Conservation (phyloP, 2,888 invertebrate species). For the Priocnemis perturbator region DNA sequence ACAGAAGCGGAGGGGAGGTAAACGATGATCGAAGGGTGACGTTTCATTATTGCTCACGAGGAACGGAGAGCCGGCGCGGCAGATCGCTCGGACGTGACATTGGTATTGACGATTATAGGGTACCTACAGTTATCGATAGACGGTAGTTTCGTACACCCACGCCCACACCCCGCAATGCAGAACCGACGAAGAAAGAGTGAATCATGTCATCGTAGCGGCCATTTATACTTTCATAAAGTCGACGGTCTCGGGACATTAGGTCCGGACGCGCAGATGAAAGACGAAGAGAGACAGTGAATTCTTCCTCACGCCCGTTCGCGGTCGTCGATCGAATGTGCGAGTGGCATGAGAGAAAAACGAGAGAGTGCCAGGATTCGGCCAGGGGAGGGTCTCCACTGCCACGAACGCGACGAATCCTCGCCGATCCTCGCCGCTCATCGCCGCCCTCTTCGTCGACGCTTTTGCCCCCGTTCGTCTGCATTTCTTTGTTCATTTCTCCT, state of each 20-base stretch:
- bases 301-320: not conserved
- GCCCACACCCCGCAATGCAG: conserved; percentile 17
- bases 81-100: conserved; percentile 32
- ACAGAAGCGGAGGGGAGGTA: not conserved
- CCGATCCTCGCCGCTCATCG: conserved; percentile 20
- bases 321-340: not conserved
- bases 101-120: conserved; percentile 46
- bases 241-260: conserved; percentile 18
- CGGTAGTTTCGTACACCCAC: conserved; percentile 44
- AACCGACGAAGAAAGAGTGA: not conserved
- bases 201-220: conserved; percentile 32
- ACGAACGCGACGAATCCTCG: conserved; percentile 11
- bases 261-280: conserved; percentile 1
- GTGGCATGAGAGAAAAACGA: not conserved
- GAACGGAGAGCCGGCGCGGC: conserved; percentile 21
- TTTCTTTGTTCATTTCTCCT: conserved; percentile 38
- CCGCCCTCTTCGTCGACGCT: conserved; percentile 26
- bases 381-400: too few species aligned
- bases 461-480: conserved; percentile 51
- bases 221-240: conserved; percentile 50
- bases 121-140: conserved; percentile 44
- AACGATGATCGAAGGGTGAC: conserved; percentile 1
- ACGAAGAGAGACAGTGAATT: not conserved
- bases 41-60: conserved; percentile 17
- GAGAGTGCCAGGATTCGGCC: not conserved